phyloP scores from a whole-genome alignment of 2,888 invertebrate genomes.

The Pterobdella sp. region DNA sequence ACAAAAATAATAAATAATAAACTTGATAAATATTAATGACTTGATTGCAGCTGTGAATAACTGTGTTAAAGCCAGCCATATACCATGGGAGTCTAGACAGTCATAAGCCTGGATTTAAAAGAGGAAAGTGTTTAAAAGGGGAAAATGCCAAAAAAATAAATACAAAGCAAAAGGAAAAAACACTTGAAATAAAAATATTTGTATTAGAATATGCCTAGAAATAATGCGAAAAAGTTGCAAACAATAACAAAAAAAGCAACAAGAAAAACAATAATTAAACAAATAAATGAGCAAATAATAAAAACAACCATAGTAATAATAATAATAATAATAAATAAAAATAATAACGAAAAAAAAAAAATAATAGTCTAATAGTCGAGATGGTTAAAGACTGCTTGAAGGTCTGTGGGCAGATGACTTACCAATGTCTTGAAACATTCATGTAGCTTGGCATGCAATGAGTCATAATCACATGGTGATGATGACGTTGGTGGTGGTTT shows the following conservation, averaged over 20 bases:
- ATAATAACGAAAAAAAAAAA: background rate
- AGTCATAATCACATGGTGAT: conserved; percentile 53
- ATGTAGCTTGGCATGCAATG: conserved; percentile 56
- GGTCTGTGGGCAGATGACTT: conserved; percentile 74
- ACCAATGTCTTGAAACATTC: conserved; percentile 71
- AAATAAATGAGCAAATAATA: background rate
- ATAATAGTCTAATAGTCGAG: background rate
- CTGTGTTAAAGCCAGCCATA: too few species aligned
- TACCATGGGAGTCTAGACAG: too few species aligned
- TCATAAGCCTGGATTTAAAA: too few species aligned
- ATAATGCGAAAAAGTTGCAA: background rate
- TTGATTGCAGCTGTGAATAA: too few species aligned
- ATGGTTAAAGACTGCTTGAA: conserved; percentile 57
- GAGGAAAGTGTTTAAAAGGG: too few species aligned
- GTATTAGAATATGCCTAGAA: background rate
- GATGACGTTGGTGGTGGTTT: background rate
- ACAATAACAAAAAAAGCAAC: background rate
- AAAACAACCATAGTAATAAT: too few species aligned
- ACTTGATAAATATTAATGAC: too few species aligned
- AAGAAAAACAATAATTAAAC: background rate
- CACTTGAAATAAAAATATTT: background rate
- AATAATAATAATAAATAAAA: background rate
- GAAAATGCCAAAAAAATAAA: too few species aligned
- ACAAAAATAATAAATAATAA: too few species aligned
- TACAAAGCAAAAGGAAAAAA: background rate